Base-by-base conservation (phyloP, 2,888 invertebrate genomes). In the Nephrotoma flavescens region DNA sequence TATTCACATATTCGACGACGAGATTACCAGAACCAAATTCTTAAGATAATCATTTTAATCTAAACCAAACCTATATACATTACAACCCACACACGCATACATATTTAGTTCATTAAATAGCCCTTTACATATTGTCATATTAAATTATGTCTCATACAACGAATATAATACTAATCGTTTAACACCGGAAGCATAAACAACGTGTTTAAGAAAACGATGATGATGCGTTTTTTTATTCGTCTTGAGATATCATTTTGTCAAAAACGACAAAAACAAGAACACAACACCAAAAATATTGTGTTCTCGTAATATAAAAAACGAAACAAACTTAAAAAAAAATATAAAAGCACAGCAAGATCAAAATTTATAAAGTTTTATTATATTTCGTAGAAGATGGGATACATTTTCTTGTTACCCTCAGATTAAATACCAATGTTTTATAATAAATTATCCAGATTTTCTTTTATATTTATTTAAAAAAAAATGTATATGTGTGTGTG, bases 371-470 rank as follows among this genome's bases (percentile, higher is more conserved):
- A 57, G 15, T 57, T 57, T 57, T 57, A 5, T 57, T 57, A 57
- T 57, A 15, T 57, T 57, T 57, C 52, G n/a, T 57, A 15, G 15
- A 57, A 57, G 52, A 57, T 57, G 52, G 15, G 0, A 57, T 15
- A 57, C n/a, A 57, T 57, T 57, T 15, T 57, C 52, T 15, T 57
- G 52, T 15, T 57, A 57, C 52, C 52, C 52, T 15, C 52, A 57
- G 52, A 57, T 57, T 57, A 57, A 57, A 57, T 57, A 57, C 83
- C 41, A 83, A 83, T 41, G 41, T 83, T 83, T 41, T 83, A 83
- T 42, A 83, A 83, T 83, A 83, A 83, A 83, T 83, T 83, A 83
- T 83, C 83, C 83, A 41, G 83, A 83, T 83, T 83, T 83, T 83
- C 83, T 83, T 83, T 83, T 41, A 57, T 57, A 57, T 31, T 31